Evolutionary conservation across 2,113 vertebrate genomes (phyloP).

Genomic region (Gobiocypris rarus): DNA sequence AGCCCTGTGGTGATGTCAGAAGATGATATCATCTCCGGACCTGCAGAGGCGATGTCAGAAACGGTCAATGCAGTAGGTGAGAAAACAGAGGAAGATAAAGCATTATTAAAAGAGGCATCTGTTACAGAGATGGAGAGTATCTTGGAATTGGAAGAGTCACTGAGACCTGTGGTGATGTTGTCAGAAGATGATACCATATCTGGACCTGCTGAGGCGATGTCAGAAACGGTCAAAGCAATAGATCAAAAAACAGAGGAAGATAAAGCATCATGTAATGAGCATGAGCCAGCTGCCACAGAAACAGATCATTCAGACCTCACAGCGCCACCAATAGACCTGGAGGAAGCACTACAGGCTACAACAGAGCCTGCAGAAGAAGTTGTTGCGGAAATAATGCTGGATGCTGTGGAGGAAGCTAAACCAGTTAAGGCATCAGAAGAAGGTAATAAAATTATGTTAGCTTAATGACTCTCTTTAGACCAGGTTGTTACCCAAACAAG

Average conservation of each 20-base stretch:
- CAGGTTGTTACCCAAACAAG: not conserved
- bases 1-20: not conserved
- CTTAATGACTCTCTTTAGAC: too few species aligned
- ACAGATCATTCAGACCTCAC: not conserved
- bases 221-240: not conserved
- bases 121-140: not conserved
- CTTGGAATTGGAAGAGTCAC: constrained; percentile 20
- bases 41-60: not conserved
- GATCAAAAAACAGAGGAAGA: not conserved
- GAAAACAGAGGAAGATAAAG: not conserved
- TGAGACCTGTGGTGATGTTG: not conserved
- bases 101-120: not conserved
- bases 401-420: not conserved
- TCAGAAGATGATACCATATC: not conserved
- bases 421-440: constrained; percentile 6
- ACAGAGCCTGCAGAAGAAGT: not conserved
- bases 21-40: not conserved
- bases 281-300: not conserved
- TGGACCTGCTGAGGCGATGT: not conserved
- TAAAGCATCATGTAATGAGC: not conserved
- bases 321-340: not conserved
- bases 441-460: not conserved
- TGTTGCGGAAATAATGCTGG: not conserved
- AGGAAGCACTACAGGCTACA: not conserved
- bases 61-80: not conserved